phyloP scores from a whole-genome alignment of 2,797 vertebrate species.

The Hoplostethus atlanticus region DNA sequence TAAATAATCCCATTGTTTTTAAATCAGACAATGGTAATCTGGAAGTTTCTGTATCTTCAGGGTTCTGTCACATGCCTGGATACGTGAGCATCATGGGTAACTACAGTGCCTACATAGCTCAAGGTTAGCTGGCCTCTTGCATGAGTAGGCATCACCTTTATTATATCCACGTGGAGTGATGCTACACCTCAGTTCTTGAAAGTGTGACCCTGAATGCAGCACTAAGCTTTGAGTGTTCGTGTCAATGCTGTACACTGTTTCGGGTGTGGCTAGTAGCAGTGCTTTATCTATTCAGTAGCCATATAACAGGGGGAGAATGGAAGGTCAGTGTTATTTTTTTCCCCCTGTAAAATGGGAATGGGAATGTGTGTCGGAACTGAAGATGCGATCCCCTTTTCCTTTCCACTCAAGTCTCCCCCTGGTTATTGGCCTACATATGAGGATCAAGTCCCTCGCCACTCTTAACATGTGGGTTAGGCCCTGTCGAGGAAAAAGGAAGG shows the following conservation, averaged over 20 bases:
- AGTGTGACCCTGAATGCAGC: too few relatives aligned
- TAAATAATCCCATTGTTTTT: slow-evolving; percentile 38
- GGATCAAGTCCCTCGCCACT: slow-evolving; percentile 4
- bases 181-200: too few relatives aligned
- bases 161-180: too few relatives aligned
- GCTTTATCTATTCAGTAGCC: too few relatives aligned
- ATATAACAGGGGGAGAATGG: not conserved
- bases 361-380: not conserved
- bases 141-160: slow-evolving; percentile 11
- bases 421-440: slow-evolving; percentile 9
- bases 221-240: too few relatives aligned
- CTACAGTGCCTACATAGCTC: too few relatives aligned
- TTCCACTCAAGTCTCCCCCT: slow-evolving; percentile 1
- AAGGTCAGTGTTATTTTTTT: not conserved
- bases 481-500: slow-evolving; percentile 3
- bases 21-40: slow-evolving; percentile 32
- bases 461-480: slow-evolving; percentile 25
- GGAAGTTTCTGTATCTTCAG: slow-evolving; percentile 19
- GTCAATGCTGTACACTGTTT: not conserved
- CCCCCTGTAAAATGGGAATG: not conserved
- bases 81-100: not conserved
- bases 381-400: not conserved
- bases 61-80: not conserved
- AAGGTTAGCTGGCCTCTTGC: not conserved
- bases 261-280: too few relatives aligned